These are phyloP conservation scores for Chaetogeoica ovagalla DNA, from an alignment of 2,888 invertebrate species.

Conservation along the genomic window DNA sequence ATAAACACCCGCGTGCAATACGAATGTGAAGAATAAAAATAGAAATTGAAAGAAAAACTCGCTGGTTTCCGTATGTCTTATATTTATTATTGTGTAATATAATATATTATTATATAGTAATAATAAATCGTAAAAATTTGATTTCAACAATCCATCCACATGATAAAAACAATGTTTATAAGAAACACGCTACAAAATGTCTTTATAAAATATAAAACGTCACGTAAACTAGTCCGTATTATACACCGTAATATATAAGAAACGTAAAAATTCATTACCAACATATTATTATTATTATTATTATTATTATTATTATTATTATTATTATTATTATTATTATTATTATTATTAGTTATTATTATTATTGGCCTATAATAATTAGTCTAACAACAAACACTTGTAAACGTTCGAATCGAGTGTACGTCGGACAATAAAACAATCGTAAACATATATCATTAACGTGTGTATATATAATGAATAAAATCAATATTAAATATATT, in stretches of 20 bases:
- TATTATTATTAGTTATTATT: no score
- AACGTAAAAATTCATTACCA: constrained; percentile 39
- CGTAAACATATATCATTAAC: neutral
- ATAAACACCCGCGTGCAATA: no score
- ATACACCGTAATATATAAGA: neutral
- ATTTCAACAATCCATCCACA: constrained; percentile 42
- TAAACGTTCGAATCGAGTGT: neutral
- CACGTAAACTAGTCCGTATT: constrained; percentile 39
- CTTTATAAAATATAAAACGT: constrained; percentile 45
- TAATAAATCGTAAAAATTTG: constrained; percentile 43
- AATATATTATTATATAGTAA: no score
- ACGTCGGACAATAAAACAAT: neutral
- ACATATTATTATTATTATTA: neutral
- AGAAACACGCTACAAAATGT: constrained; percentile 46
- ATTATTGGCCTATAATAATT: constrained; percentile 2
- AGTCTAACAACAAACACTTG: constrained; percentile 22
- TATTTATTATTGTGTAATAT: constrained; percentile 24
- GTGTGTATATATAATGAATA: neutral
- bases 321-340: neutral
- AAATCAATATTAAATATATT: no score
- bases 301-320: no score
- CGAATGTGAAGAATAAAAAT: neutral
- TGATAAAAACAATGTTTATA: constrained; percentile 38
- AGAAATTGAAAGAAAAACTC: neutral
- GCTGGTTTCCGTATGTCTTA: constrained; percentile 20